Evolutionary conservation across 2,888 invertebrate species (phyloP), one percentile per base, ranked within the genome.

Genomic region (Lasioglossum oenotherae): DNA sequence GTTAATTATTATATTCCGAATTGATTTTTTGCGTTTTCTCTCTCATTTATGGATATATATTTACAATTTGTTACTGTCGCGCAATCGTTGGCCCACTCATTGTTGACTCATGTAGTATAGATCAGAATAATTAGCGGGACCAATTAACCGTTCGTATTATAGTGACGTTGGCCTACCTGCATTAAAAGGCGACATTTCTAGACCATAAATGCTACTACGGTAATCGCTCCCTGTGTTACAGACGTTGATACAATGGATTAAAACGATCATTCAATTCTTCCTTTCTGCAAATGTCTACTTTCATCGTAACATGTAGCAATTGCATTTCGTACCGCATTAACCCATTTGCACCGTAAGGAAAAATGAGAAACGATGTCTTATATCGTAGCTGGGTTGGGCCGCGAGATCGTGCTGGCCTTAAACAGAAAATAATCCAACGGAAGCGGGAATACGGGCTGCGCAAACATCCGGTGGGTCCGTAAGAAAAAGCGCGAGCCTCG

Each of bases 401-500:
- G 69, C 12, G 12, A 75, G 75, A 31, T 41, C 38, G 16, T 31
- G 16, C 27, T 6, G 3, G 16, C 60, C 49, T 69, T 19, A 44
- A 71, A 83, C 75, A 67, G 74, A 82, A 86, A 84, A 86, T 64
- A 85, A 83, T 78, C 44, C 73, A 53, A 49, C 84, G 81, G 86
- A 86, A 81, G 78, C 57, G 78, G 49, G 76, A 49, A 67, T 31
- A 76, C n/a, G 71, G 60, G 27, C 72, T 19, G 27, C 19, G 77
- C 60, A 83, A 81, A 82, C 79, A 84, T 89, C 75, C 86, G 78
- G 67, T 35, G 75, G 78, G 57, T 16, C 27, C 1, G 27, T 16
- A 80, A 84, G 76, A 73, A 87, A 90, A 88, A 76, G 74, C 60
- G 74, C 77, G 57, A 53, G 14, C 31, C 72, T 74, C 76, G 73